phyloP scores from a whole-genome alignment of 2,113 vertebrate genomes.

The Erythrolamprus reginae region DNA sequence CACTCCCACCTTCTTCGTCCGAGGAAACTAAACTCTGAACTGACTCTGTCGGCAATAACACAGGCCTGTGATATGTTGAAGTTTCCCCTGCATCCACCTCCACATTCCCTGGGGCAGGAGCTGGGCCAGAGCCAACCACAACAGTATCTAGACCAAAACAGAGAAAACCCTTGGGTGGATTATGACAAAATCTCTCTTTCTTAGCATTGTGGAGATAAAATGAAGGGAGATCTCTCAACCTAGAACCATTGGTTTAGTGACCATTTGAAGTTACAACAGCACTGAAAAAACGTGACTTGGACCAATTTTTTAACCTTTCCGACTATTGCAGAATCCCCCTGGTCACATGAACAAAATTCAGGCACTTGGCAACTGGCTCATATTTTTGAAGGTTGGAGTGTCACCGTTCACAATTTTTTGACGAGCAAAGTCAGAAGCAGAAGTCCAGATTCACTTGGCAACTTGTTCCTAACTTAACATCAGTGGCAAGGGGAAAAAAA shows the following conservation, averaged over 20 bases:
- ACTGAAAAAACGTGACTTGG: neutral
- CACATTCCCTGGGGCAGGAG: too few relatives aligned
- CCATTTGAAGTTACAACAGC: neutral
- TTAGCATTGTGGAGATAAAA: neutral
- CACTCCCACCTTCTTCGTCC: too few relatives aligned
- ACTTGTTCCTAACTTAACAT: neutral
- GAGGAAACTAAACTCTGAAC: too few relatives aligned
- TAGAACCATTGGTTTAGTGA: neutral
- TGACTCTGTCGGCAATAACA: too few relatives aligned
- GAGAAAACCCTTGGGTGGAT: neutral
- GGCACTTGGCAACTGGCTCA: neutral
- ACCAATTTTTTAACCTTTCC: neutral
- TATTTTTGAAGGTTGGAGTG: neutral
- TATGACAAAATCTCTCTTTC: neutral
- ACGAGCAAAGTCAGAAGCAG: neutral
- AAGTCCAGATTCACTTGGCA: neutral
- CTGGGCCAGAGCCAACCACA: too few relatives aligned
- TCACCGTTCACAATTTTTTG: neutral
- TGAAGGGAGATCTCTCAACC: neutral
- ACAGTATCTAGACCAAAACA: too few relatives aligned
- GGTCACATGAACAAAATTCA: neutral
- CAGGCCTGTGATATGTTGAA: too few relatives aligned
- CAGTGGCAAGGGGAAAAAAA: too few relatives aligned
- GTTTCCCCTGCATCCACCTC: too few relatives aligned
- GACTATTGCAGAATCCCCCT: neutral